A percentile compares a stretch with the other conserved stretches of the same genome.
Evolutionary conservation across 2,113 vertebrate species (phyloP).

Genomic region (Ophthalmolycus amberensis): DNA sequence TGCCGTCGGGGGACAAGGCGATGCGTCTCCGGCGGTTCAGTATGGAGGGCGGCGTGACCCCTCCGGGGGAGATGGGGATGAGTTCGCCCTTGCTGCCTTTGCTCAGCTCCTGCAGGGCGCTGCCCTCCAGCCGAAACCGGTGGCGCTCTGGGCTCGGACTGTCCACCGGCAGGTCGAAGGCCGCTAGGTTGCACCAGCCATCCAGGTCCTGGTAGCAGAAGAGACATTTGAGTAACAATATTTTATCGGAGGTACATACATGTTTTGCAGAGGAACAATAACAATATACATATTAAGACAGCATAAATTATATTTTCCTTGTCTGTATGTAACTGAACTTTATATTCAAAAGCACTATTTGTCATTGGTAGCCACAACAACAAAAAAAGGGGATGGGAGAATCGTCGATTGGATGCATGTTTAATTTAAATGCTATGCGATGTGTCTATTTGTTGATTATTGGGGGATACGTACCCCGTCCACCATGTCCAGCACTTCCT

Average conservation of each 20-base stretch:
- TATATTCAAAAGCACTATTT: background rate
- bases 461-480: slow-evolving; percentile 88
- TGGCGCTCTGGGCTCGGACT: slow-evolving; percentile 67
- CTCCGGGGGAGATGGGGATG: slow-evolving; percentile 93
- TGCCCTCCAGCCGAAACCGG: slow-evolving; percentile 93
- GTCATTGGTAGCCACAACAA: background rate
- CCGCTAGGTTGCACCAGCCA: slow-evolving; percentile 93
- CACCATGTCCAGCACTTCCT: slow-evolving; percentile 94
- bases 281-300: background rate
- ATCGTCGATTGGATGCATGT: background rate
- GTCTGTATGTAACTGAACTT: background rate
- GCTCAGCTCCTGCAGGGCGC: slow-evolving; percentile 93
- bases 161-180: slow-evolving; percentile 92
- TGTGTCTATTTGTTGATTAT: background rate
- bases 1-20: slow-evolving; percentile 88
- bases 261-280: background rate
- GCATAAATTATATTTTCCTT: background rate
- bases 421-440: background rate
- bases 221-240: background rate
- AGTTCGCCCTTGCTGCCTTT: slow-evolving; percentile 93
- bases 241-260: background rate
- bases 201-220: slow-evolving; percentile 87
- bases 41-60: slow-evolving; percentile 90
- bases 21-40: slow-evolving; percentile 89
- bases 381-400: too few species aligned